Conservation (phyloP, 1,140 invertebrate genomes). For the Steinernema khuongi region DNA sequence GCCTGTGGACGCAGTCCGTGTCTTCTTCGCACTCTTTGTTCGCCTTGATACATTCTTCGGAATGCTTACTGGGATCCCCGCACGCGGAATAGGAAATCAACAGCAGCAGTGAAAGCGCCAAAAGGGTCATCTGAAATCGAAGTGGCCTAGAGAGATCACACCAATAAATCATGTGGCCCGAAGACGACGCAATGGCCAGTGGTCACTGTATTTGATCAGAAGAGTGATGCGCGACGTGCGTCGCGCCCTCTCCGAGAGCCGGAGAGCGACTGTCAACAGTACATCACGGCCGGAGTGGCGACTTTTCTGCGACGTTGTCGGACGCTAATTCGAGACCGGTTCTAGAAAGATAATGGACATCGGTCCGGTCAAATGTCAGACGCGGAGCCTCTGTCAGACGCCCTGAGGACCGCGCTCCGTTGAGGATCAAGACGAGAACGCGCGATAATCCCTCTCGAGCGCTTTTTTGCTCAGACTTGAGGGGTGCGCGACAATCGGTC, state of each 20-base stretch:
- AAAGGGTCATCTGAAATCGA: background rate
- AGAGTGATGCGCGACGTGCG: conserved; percentile 9
- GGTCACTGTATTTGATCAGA: background rate
- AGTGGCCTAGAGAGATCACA: background rate
- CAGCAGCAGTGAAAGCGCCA: background rate
- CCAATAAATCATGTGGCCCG: background rate
- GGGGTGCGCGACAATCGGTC: too few relatives aligned
- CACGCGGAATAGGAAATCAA: background rate
- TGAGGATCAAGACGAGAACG: background rate
- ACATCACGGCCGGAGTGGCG: conserved; percentile 6
- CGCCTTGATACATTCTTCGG: conserved; percentile 48
- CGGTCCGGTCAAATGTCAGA: conserved; percentile 11
- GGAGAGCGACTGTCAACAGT: conserved; percentile 9
- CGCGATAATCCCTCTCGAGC: background rate
- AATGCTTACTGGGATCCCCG: background rate
- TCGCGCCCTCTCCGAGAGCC: background rate
- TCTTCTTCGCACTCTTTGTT: conserved; percentile 45
- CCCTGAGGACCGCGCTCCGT: background rate
- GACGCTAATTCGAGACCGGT: conserved; percentile 16
- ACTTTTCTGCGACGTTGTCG: conserved; percentile 7
- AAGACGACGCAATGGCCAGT: background rate
- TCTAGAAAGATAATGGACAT: conserved; percentile 12
- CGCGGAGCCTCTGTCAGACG: background rate
- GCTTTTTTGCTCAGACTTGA: too few relatives aligned
- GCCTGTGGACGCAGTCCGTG: conserved; percentile 47